Base-by-base conservation (phyloP, 2,113 vertebrate species). In the Pangasianodon gigas region DNA sequence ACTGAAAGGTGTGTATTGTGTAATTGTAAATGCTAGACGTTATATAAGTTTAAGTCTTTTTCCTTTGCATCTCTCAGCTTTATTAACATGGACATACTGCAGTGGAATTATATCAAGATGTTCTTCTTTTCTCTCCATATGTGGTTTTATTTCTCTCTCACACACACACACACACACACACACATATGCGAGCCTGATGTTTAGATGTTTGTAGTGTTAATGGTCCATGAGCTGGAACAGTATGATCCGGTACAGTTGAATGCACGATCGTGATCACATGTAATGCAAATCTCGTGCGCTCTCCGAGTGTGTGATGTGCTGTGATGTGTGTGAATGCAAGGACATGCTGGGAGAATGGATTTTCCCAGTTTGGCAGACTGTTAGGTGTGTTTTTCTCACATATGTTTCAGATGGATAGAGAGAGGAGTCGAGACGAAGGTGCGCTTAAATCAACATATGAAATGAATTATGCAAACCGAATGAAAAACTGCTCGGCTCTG, bases 161-260 rank as follows among this genome's bases (percentile, higher is more conserved):
- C 71, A 44, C 81, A 58, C 54, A 74, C 37, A 75, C 48, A 52
- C 32, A 56, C 54, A 83, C 32, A 58, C 32, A 58, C 52, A 58
- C 18, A 14, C 2, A 24, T 3, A 21, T 37, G 80, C 21, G 29
- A 54, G n/a, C 48, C 48, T 81, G 79, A 81, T 52, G 52, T 60
- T 41, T 41, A 26, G 54, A 44, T 84, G 82, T 84, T 58, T 60
- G 82, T 60, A 41, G 56, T 13, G 19, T 84, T 84, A 60, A 84
- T 60, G 37, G 54, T 84, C 82, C 54, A 58, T 83, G 81, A 37
- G 54, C 82, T 60, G 54, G 56, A 84, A 54, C 80, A 82, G 52
- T 54, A 56, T 56, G 80, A 82, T 82, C 80, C 16, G n/a, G 51
- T 19, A 54, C 11, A 82, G 26, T 29, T n/a, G 48, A 52, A 46